Evolutionary conservation across 2,113 vertebrate genomes (phyloP), one percentile per base, ranked within the genome.

Genomic region (Peromyscus polionotus): DNA sequence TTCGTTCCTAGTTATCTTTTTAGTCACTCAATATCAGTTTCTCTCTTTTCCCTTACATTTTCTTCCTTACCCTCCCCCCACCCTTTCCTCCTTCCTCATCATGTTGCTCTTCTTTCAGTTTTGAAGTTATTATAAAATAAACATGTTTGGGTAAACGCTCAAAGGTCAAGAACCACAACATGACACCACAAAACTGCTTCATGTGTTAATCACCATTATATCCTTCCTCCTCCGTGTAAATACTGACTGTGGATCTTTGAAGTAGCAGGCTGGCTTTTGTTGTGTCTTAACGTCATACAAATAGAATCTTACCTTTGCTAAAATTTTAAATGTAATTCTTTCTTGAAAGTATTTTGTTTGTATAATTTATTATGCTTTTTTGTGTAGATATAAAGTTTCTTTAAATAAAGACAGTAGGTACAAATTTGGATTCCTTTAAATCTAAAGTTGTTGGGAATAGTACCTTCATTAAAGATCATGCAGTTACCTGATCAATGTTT

Each of bases 401-500:
- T 87, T 51, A 11, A 51, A 51, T 51, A 51, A 51, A 51, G 51
- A 77, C 8, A 63, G 1, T 67, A 59, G 59, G 36, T 45, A 16
- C 0, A 94, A 92, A 63, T 91, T 45, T 72, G 48, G 8, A 7
- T 65, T 84, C 17, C 76, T 95, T 77, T 33, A 54, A 33, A 14
- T 67, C 92, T 93, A 92, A 68, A 7, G 16, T 59, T 91, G 39
- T 86, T 51, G 67, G 92, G 45, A 90, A 77, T 67, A 94, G 73
- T 67, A 16, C 11, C 91, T 3, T 20, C 36, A 22, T 75, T 1
- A 89, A 76, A 28, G n/a, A 5, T 61, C 13, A 88, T 70, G 24
- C n/a, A 88, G 84, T 77, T 72, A 96, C 3, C 33, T 93, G 45
- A 54, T 16, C 5, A 83, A 68, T 51, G 51, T 54, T 45, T 54